These are phyloP conservation scores for Arenaria interpres DNA, from an alignment of 2,113 vertebrate species.

Conservation along the genomic window DNA sequence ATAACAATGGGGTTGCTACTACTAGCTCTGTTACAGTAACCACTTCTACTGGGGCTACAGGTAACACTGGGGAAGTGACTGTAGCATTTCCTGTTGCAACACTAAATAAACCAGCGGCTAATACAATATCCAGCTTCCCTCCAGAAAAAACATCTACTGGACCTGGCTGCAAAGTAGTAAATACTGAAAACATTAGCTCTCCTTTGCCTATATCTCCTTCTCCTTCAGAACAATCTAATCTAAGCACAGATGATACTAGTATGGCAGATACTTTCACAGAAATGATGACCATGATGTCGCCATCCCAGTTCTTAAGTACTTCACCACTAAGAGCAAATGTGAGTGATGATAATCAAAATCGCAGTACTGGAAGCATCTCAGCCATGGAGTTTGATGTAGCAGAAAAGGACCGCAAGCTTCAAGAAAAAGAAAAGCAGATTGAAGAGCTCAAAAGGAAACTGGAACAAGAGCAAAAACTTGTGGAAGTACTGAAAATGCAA, in stretches of 20 bases:
- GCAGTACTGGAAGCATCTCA: slow-evolving; percentile 48
- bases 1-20: slow-evolving; percentile 55
- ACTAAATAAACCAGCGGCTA: slow-evolving; percentile 57
- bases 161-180: slow-evolving; percentile 46
- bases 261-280: slow-evolving; percentile 78
- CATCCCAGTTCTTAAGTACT: slow-evolving; percentile 66
- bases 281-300: slow-evolving; percentile 75
- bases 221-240: slow-evolving; percentile 80
- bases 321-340: slow-evolving; percentile 63
- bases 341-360: slow-evolving; percentile 73
- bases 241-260: slow-evolving; percentile 80
- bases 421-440: slow-evolving; percentile 96
- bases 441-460: slow-evolving; percentile 93
- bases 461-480: slow-evolving; percentile 94
- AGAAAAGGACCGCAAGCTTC: slow-evolving; percentile 89
- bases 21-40: slow-evolving; percentile 54
- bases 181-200: slow-evolving; percentile 70
- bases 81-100: slow-evolving; percentile 66
- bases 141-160: slow-evolving; percentile 61
- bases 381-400: slow-evolving; percentile 73
- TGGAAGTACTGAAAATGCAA: slow-evolving; percentile 96
- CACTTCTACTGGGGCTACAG: slow-evolving; percentile 41
- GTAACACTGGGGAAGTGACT: slow-evolving; percentile 66
- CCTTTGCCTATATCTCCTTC: slow-evolving; percentile 86
- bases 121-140: slow-evolving; percentile 46